Evolutionary conservation across 2,797 vertebrate species (phyloP).

Genomic region (Lemur catta): DNA sequence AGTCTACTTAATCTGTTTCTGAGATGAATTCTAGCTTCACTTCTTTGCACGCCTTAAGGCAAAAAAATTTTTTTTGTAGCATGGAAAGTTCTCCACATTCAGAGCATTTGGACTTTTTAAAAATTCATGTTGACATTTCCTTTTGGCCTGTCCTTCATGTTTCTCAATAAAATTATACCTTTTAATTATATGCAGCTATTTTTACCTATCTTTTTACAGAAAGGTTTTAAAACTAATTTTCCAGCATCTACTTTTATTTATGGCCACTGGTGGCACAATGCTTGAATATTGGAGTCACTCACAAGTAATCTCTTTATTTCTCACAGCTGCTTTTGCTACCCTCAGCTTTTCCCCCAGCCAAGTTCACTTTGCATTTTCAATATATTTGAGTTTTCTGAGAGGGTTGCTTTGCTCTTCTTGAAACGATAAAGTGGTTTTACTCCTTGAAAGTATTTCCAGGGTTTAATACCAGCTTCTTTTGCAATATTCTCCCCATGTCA

Average conservation of each 20-base stretch:
- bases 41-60: constrained; percentile 9
- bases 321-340: neutral
- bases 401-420: neutral
- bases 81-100: neutral
- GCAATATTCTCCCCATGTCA: neutral
- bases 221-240: neutral
- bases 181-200: neutral
- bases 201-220: neutral
- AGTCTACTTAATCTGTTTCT: constrained; percentile 33
- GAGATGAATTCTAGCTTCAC: neutral
- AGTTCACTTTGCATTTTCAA: neutral
- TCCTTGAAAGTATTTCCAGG: neutral
- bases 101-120: neutral
- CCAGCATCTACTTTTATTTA: neutral
- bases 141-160: neutral
- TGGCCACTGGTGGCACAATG: too few relatives aligned
- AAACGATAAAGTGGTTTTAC: neutral
- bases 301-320: neutral
- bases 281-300: neutral
- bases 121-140: neutral
- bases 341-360: neutral
- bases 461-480: neutral
- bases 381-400: neutral
- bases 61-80: neutral
- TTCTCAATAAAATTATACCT: neutral